Evolutionary conservation across 1,140 invertebrate species (phyloP).

Genomic region (Drosophila malerkotliana): DNA sequence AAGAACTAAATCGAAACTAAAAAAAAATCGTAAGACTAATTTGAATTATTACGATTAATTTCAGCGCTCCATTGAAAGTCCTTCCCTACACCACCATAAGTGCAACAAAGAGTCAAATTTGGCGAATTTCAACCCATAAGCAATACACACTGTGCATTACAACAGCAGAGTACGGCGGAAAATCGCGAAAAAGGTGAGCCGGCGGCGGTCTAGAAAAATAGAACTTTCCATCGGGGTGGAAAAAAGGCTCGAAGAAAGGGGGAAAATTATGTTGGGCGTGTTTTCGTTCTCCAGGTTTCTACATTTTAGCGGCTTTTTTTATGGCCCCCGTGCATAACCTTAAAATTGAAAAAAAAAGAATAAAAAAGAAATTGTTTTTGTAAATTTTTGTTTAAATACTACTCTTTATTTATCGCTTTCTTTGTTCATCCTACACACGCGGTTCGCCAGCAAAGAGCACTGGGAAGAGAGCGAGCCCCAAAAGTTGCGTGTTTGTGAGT

Average conservation of each 20-base stretch:
- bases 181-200: conserved; percentile 33
- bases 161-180: conserved; percentile 24
- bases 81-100: conserved; percentile 10
- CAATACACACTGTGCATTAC: conserved; percentile 44
- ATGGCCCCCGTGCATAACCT: conserved; percentile 57
- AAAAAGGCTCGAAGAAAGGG: not conserved
- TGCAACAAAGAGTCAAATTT: conserved; percentile 19
- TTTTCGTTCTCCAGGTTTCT: conserved; percentile 19
- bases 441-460: conserved; percentile 41
- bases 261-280: conserved; percentile 14
- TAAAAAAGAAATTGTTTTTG: conserved; percentile 62
- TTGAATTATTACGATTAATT: conserved; percentile 11
- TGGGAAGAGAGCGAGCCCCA: conserved; percentile 10
- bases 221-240: conserved; percentile 36
- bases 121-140: conserved; percentile 36
- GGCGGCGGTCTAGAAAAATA: conserved; percentile 40
- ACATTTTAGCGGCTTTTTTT: conserved; percentile 63
- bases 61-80: conserved; percentile 36
- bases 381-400: conserved; percentile 68
- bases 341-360: conserved; percentile 47
- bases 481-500: conserved; percentile 40
- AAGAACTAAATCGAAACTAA: not conserved
- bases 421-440: conserved; percentile 71
- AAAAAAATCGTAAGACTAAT: not conserved
- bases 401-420: conserved; percentile 58